phyloP scores from a whole-genome alignment of 2,797 vertebrate genomes.

The Bovichtus diacanthus region DNA sequence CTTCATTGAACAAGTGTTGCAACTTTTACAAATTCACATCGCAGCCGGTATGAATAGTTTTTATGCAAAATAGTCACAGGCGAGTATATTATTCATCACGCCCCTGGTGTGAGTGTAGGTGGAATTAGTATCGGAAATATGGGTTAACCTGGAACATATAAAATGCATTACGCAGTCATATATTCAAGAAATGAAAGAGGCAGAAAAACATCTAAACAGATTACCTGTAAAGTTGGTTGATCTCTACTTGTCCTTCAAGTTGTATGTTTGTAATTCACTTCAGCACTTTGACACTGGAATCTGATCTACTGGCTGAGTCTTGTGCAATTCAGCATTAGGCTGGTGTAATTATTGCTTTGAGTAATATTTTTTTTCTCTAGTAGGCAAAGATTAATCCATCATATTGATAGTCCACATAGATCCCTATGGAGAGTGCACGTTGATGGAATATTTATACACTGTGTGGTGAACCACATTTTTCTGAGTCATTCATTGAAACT shows the following conservation, averaged over 20 bases:
- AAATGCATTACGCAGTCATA: not conserved
- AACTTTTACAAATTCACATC: no score
- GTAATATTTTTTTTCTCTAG: conserved; percentile 76
- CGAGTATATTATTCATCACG: no score
- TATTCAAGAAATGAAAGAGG: not conserved
- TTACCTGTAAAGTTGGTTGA: conserved; percentile 39
- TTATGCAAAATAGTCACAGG: no score
- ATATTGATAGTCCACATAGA: conserved; percentile 76
- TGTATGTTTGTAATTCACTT: conserved; percentile 45
- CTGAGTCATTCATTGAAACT: conserved; percentile 54
- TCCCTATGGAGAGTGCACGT: conserved; percentile 59
- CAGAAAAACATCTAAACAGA: not conserved
- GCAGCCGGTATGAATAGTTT: no score
- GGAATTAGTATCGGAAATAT: not conserved
- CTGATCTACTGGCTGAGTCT: conserved; percentile 54
- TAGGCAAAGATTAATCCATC: conserved; percentile 78
- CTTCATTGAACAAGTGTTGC: no score
- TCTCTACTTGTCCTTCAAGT: conserved; percentile 60
- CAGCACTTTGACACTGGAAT: conserved; percentile 56
- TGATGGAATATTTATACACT: conserved; percentile 72
- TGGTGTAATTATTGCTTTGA: conserved; percentile 78
- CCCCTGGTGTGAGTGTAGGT: no score
- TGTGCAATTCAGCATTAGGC: conserved; percentile 61
- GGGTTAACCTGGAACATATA: not conserved
- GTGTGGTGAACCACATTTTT: conserved; percentile 42